Evolutionary conservation across 1,140 invertebrate genomes (phyloP), one percentile per base, ranked within the genome.

Genomic region (Lordiphosa mommai): DNA sequence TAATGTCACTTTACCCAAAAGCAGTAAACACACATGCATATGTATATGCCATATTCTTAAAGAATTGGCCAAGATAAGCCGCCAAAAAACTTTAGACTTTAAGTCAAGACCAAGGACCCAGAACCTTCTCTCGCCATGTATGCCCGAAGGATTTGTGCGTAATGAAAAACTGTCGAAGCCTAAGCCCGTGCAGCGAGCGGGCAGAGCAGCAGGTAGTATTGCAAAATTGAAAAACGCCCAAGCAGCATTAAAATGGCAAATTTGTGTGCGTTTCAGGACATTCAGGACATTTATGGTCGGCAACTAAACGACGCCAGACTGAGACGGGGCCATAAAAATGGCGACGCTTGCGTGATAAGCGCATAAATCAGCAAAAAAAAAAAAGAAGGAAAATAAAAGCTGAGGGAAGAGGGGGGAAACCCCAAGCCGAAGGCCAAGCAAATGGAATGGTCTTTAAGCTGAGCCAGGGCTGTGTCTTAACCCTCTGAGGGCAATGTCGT

Each of bases 71-170:
- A 23, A 23, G 60, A 63, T 63, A 63, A 63, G 60, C 60, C 30
- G 23, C 37, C n/a, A n/a, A n/a, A 30, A 50, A 51, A 47, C 43
- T 34, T 63, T 63, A 38, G 14, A 30, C 63, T 57, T 43, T 67
- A 66, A 66, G 63, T 58, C 63, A 49, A 44, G 23, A 27, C 23
- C 6, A 1, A 27, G 23, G 23, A 27, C 23, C 23, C 52, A 65
- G 55, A 61, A 43, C 33, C 56, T 66, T 66, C 68, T 65, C 65
- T 57, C 49, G 52, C 30, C 51, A 44, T 66, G 77, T 84, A 68
- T 82, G 67, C 76, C 79, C 76, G 52, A 72, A 84, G 76, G 76
- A 82, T 82, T 82, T 82, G 72, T 84, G 76, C 79, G 77, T 84
- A 84, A 82, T 80, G 76, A 84, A 84, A 82, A 84, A 82, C 77